These are phyloP conservation scores for Lepidurus apus DNA, from an alignment of 1,140 invertebrate genomes.

Conservation along the genomic window DNA sequence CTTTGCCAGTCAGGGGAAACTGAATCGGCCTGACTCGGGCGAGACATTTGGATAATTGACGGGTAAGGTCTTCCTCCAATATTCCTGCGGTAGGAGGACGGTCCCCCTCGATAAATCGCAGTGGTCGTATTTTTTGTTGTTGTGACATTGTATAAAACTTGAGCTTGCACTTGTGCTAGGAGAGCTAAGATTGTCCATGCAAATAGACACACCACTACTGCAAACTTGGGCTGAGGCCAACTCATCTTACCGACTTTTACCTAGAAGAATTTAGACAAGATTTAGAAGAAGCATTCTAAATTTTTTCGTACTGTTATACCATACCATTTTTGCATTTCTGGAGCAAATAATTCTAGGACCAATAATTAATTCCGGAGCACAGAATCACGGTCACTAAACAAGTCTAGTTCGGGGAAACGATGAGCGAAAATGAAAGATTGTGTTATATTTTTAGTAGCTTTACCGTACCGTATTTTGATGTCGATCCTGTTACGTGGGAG, in stretches of 20 bases:
- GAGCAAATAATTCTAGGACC: too few species aligned
- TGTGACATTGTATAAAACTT: neutral
- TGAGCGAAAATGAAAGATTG: neutral
- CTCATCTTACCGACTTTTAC: too few species aligned
- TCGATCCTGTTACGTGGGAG: conserved; percentile 2
- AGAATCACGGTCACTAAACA: neutral
- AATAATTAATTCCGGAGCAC: neutral
- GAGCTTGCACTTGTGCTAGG: neutral
- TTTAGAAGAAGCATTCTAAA: too few species aligned
- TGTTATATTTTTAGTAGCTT: neutral
- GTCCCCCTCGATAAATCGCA: conserved; percentile 15
- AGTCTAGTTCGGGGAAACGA: neutral
- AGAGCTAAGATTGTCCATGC: neutral
- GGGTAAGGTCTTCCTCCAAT: conserved; percentile 27
- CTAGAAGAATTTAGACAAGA: too few species aligned
- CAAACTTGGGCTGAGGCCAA: too few species aligned
- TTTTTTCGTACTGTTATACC: too few species aligned
- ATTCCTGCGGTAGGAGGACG: conserved; percentile 26
- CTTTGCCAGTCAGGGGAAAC: neutral
- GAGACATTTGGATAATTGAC: conserved; percentile 26
- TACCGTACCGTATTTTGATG: neutral
- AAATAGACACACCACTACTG: neutral
- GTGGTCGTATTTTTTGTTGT: neutral
- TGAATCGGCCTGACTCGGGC: neutral
- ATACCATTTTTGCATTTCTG: too few species aligned